Conservation (phyloP, 2,113 vertebrate genomes). For the Oceanites oceanicus region DNA sequence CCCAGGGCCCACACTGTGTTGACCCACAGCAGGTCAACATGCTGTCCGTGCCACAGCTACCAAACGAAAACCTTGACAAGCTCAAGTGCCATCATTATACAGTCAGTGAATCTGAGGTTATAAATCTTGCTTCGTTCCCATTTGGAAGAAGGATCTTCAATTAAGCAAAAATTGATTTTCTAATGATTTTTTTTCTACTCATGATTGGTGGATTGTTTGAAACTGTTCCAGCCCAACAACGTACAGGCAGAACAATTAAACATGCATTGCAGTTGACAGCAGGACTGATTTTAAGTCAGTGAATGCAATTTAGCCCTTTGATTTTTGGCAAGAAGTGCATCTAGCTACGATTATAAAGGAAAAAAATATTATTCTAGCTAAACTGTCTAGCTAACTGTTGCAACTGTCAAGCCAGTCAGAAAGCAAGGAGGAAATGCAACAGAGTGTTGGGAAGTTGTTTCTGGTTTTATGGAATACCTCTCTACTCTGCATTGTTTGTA, state of each 20-base stretch:
- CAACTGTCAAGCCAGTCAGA: not conserved
- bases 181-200: constrained; percentile 64
- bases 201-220: constrained; percentile 61
- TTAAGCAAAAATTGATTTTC: constrained; percentile 80
- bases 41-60: not conserved
- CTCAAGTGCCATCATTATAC: constrained; percentile 24
- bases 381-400: not conserved
- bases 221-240: constrained; percentile 55
- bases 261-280: not conserved
- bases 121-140: constrained; percentile 69
- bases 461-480: not conserved
- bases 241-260: constrained; percentile 58
- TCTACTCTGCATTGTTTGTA: not conserved
- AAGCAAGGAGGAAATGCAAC: not conserved
- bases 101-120: constrained; percentile 16
- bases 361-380: not conserved
- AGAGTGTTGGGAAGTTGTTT: not conserved
- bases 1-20: not conserved
- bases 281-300: constrained; percentile 31
- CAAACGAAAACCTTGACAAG: constrained; percentile 2
- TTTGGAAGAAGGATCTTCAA: constrained; percentile 74
- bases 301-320: constrained; percentile 38
- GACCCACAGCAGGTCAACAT: not conserved
- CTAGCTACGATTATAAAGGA: not conserved
- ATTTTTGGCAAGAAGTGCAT: constrained; percentile 18